A percentile compares a stretch with the other conserved stretches of the same genome.
phyloP scores from a whole-genome alignment of 2,113 vertebrate genomes.

The Carassius carassius region DNA sequence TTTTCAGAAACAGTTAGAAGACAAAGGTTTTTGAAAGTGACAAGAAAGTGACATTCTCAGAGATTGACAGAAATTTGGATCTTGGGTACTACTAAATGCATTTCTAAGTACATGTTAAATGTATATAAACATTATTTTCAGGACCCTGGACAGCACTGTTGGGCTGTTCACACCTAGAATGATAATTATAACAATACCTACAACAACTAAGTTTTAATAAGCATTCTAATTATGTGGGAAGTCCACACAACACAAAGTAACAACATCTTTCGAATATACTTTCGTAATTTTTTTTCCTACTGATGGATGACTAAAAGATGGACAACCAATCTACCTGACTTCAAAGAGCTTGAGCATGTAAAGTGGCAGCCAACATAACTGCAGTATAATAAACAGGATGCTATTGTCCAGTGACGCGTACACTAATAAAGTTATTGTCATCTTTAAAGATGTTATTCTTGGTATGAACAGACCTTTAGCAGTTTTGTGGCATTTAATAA shows the following conservation, averaged over 20 bases:
- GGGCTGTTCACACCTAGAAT: neutral
- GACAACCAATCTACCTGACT: neutral
- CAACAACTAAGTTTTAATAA: neutral
- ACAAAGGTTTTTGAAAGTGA: constrained; percentile 10
- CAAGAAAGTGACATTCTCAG: neutral
- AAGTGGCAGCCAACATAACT: neutral
- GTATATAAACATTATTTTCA: constrained; percentile 37
- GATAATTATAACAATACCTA: neutral
- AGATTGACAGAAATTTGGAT: neutral
- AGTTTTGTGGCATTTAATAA: neutral
- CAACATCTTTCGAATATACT: neutral
- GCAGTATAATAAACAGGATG: neutral
- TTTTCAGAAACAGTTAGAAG: constrained; percentile 6
- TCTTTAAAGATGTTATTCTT: neutral
- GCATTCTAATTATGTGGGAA: neutral
- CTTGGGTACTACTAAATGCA: neutral
- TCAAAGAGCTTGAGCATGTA: neutral
- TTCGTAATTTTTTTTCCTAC: neutral
- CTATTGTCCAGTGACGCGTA: neutral
- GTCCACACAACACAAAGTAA: neutral
- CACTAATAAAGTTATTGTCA: neutral
- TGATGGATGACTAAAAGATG: neutral
- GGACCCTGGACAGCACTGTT: constrained; percentile 57
- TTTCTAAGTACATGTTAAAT: constrained; percentile 16
- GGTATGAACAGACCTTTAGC: neutral